Base-by-base conservation (phyloP, 2,888 invertebrate species). In the Leptothorax acervorum region DNA sequence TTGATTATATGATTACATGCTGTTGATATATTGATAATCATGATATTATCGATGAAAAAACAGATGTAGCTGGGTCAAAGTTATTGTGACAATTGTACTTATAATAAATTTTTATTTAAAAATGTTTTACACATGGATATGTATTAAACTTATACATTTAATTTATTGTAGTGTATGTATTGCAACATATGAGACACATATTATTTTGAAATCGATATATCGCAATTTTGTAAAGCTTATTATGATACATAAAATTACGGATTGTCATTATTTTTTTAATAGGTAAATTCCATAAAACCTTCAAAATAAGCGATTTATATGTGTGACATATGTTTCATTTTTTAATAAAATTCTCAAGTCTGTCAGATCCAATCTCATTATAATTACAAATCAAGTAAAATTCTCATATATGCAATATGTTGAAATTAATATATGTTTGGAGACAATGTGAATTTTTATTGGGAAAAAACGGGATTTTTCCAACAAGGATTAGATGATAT, bases 341-440 rank as follows among this genome's bases (percentile, higher is more conserved):
- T 15, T 60, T 45, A n/a, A n/a, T 31, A 18, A 42, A 73, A 18
- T 74, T 45, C 8, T 60, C 4, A 23, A 9, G 1, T 53, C 2
- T 31, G 9, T 71, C 6, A 15, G 2, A 55, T 57, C 4, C 5
- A 60, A 23, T 66, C 62, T 74, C 75, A 57, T 85, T 76, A 82
- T 79, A 85, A 87, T 89, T 86, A 83, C 70, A 79, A 83, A 86
- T 82, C 63, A 82, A 42, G 42, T 65, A 65, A 42, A 42, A 65
- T 66, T 35, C 57, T 70, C 48, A 76, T 35, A 55, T 23, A 31
- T 31, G 31, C 31, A 31, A 31, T 35, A 63, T 79, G n/a, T 53
- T 70, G 63, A 39, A 42, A 23, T 35, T 39, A 42, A 23, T 35
- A 8, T 5, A n/a, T 39, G 9, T 39, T 78, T 51, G 48, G 62